Evolutionary conservation across 2,113 vertebrate genomes (phyloP), one percentile per base, ranked within the genome.

Genomic region (Kryptolebias marmoratus): DNA sequence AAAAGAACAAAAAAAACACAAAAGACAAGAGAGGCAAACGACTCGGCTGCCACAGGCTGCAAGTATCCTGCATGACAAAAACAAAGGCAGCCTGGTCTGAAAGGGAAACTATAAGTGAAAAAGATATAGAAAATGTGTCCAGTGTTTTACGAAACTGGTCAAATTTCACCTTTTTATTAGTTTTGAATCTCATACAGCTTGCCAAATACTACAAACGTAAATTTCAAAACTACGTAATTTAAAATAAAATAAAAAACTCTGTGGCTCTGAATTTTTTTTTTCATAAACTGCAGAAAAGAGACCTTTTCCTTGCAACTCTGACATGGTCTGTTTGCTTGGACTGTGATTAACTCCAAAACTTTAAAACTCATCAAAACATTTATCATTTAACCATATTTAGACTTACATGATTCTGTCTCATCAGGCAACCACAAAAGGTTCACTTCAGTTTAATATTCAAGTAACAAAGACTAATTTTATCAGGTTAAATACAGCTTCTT

Each of bases 11-110:
- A 22, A 22, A 22, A 53, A 45, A 80, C 60, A 80, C 72, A 22
- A 73, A 48, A 52, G 54, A 87, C 15, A 28, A 52, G 79, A 74
- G 76, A 60, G 64, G 70, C 4, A 18, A 58, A 66, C 69, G 55
- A 77, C 27, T 30, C 27, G 60, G 30, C 22, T 8, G 78, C 73
- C 73, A 68, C 30, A 53, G 77, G 61, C 56, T 67, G 59, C 8
- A 3, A 63, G 59, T 54, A 11, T 54, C 32, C 61, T 28, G 44
- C 0, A 6, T 15, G 14, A 82, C 81, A 74, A 71, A 65, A 36
- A 36, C 52, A 42, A 10, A 1, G 15, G 4, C 78, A 60, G 77
- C 70, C 75, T 67, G n/a, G 30, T 63, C 60, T 60, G 22, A 30
- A 61, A 72, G 71, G 54, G 55, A 44, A 61, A 61, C 52, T 52